A percentile compares a stretch with the other conserved stretches of the same genome.
Conservation (phyloP, 2,888 invertebrate genomes). For the Drosophila hamatofila region DNA sequence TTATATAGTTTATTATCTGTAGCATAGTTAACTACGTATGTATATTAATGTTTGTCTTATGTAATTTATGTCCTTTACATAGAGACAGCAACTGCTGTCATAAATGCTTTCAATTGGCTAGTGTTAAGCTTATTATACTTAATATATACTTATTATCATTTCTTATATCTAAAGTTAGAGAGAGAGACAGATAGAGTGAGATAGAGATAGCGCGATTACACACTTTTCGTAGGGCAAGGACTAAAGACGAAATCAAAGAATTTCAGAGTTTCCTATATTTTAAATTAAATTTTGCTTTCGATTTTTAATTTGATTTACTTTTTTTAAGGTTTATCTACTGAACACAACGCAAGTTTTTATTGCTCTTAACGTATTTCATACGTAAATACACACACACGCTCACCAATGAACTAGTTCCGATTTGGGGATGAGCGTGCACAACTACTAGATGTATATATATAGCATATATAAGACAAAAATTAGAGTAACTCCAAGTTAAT, state of each 20-base stretch:
- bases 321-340: constrained; percentile 43
- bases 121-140: constrained; percentile 67
- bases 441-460: constrained; percentile 19
- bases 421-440: constrained; percentile 30
- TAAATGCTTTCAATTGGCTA: constrained; percentile 75
- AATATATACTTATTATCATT: constrained; percentile 40
- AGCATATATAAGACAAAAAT: constrained; percentile 53
- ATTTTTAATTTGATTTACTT: not conserved
- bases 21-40: constrained; percentile 39
- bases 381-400: constrained; percentile 25
- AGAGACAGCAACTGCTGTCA: constrained; percentile 49
- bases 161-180: constrained; percentile 42
- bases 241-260: constrained; percentile 21
- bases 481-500: constrained; percentile 57
- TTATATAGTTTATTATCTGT: constrained; percentile 20
- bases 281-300: not conserved
- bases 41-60: constrained; percentile 24
- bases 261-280: constrained; percentile 3
- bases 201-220: constrained; percentile 31
- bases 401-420: constrained; percentile 46
- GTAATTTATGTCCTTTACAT: constrained; percentile 53
- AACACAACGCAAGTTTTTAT: constrained; percentile 70
- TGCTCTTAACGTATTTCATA: constrained; percentile 57
- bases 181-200: not conserved
- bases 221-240: constrained; percentile 11